Percentiles rank a stretch among this genome's conserved stretches.
phyloP scores from a whole-genome alignment of 2,113 vertebrate genomes.

The Caranx melampygus region DNA sequence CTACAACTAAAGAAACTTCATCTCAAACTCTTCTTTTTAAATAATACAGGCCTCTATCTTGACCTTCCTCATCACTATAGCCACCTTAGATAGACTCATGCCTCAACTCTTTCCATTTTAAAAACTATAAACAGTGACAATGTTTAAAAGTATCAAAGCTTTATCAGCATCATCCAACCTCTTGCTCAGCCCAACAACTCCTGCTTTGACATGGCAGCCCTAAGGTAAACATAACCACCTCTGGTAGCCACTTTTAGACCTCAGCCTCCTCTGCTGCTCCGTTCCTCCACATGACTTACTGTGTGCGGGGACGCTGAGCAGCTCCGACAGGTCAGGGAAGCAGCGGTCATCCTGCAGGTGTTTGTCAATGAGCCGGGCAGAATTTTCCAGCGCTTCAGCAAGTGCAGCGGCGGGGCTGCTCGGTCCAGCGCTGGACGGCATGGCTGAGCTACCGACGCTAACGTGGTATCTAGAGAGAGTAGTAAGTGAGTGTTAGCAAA shows the following conservation, averaged over 20 bases:
- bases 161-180: not conserved
- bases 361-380: conserved; percentile 89
- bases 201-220: not conserved
- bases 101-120: not conserved
- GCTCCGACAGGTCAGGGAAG: conserved; percentile 93
- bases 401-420: conserved; percentile 79
- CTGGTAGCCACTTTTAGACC: not conserved
- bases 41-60: not conserved
- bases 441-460: conserved; percentile 57
- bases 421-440: conserved; percentile 87
- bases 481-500: not conserved
- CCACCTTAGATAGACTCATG: not conserved
- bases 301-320: conserved; percentile 90
- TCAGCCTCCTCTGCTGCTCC: not conserved
- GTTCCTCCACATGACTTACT: conserved; percentile 80
- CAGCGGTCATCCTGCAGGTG: conserved; percentile 92
- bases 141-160: not conserved
- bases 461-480: conserved; percentile 12
- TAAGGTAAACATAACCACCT: not conserved
- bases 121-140: not conserved
- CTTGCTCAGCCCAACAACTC: not conserved
- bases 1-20: not conserved
- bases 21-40: not conserved
- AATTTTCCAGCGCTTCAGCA: conserved; percentile 90
- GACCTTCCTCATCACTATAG: not conserved